phyloP scores from a whole-genome alignment of 92 coral and sea anemone species.

The Palythoa caribaeorum region DNA sequence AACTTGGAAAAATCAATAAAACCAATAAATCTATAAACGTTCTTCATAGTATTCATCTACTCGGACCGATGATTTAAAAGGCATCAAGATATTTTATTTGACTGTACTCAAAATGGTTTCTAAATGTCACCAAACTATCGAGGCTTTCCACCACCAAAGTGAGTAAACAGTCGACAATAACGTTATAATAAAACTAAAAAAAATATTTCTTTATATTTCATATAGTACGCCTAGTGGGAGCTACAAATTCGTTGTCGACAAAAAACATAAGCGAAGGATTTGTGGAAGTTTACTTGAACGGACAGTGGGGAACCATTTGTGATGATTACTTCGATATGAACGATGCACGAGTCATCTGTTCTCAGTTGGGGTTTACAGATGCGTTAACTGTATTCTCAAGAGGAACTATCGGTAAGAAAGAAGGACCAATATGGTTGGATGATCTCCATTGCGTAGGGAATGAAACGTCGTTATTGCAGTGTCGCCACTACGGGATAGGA shows the following conservation, averaged over 20 bases:
- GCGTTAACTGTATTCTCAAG: not conserved
- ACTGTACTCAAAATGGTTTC: too few species aligned
- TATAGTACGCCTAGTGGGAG: constrained; percentile 23
- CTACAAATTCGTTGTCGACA: not conserved
- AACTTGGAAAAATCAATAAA: too few species aligned
- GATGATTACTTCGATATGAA: constrained; percentile 50
- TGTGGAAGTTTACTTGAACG: constrained; percentile 42
- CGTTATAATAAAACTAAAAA: not conserved
- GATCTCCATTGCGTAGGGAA: constrained; percentile 32
- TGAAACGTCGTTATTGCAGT: constrained; percentile 22
- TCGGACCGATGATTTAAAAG: too few species aligned
- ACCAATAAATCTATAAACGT: too few species aligned
- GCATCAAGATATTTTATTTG: too few species aligned
- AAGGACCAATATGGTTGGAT: constrained; percentile 44
- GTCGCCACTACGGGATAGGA: constrained; percentile 11
- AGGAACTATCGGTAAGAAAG: constrained; percentile 15
- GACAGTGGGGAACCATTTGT: constrained; percentile 55
- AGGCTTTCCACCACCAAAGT: too few species aligned
- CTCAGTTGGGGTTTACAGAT: constrained; percentile 40
- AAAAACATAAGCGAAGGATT: constrained; percentile 30
- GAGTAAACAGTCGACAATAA: too few species aligned
- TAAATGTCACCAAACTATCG: too few species aligned
- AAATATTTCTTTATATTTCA: not conserved
- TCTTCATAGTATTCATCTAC: too few species aligned
- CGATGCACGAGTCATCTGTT: constrained; percentile 38